Conservation (phyloP, 2,797 vertebrate species). For the Takifugu ocellatus region DNA sequence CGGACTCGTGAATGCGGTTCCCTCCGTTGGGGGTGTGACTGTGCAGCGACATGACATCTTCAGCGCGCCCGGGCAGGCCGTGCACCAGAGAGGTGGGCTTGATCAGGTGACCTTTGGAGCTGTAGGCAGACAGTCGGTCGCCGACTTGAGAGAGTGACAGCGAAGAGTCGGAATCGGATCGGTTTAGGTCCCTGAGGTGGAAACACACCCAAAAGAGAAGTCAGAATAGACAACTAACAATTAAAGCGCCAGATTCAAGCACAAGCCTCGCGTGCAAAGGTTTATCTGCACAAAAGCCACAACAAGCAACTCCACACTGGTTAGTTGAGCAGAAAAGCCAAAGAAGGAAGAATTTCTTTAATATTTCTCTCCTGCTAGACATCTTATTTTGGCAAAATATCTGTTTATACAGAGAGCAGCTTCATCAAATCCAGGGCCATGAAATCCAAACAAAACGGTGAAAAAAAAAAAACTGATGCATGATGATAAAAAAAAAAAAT, state of each 20-base stretch:
- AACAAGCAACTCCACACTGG: conserved; percentile 51
- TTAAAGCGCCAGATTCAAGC: too few species aligned
- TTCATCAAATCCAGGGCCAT: conserved; percentile 7
- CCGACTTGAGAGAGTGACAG: conserved; percentile 83
- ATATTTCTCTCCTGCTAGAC: too few species aligned
- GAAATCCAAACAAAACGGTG: conserved; percentile 6
- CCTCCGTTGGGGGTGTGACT: conserved; percentile 80
- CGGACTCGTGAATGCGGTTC: conserved; percentile 72
- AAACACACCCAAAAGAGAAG: conserved; percentile 5
- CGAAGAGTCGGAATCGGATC: conserved; percentile 91
- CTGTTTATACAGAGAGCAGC: background rate
- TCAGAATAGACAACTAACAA: conserved; percentile 9
- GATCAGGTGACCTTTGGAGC: conserved; percentile 77
- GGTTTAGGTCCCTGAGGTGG: conserved; percentile 87
- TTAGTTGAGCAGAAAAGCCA: conserved; percentile 42
- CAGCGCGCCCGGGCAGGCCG: conserved; percentile 55
- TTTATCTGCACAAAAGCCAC: conserved; percentile 37
- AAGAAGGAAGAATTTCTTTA: too few species aligned
- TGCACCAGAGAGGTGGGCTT: conserved; percentile 81
- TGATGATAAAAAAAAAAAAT: background rate
- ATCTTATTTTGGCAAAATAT: background rate
- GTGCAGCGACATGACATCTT: conserved; percentile 72
- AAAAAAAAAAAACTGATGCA: background rate
- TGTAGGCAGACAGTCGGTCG: conserved; percentile 78
- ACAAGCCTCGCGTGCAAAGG: conserved; percentile 52